phyloP scores from a whole-genome alignment of 2,797 vertebrate species.

The Psittacula echo region DNA sequence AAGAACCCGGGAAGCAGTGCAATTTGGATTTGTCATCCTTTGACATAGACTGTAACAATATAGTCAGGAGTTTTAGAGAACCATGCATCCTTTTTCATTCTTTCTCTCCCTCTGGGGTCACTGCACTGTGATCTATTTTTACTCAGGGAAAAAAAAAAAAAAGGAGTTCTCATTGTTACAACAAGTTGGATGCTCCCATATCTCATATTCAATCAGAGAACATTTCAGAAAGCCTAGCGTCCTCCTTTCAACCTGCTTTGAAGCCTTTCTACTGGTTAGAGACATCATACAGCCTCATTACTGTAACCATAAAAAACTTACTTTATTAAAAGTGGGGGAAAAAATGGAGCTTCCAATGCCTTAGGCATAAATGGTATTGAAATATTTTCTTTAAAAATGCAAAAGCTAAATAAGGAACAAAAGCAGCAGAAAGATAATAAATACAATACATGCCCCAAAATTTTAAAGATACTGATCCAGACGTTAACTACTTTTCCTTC shows the following conservation, averaged over 20 bases:
- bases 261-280: slow-evolving; percentile 41
- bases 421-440: neutral
- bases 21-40: slow-evolving; percentile 49
- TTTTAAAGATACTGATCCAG: neutral
- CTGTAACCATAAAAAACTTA: neutral
- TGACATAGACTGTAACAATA: slow-evolving; percentile 48
- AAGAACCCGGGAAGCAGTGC: slow-evolving; percentile 22
- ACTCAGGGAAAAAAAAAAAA: slow-evolving; percentile 24
- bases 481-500: neutral
- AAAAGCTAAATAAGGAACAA: neutral
- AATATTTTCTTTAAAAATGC: neutral
- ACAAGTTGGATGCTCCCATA: slow-evolving; percentile 45
- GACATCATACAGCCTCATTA: neutral
- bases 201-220: slow-evolving; percentile 39
- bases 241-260: slow-evolving; percentile 42
- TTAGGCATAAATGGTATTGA: neutral
- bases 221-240: slow-evolving; percentile 48
- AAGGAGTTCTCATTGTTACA: slow-evolving; percentile 66
- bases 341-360: neutral
- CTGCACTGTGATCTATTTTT: slow-evolving; percentile 61
- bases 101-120: slow-evolving; percentile 45
- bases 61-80: slow-evolving; percentile 33
- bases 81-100: neutral
- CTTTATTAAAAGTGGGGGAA: neutral
- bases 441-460: neutral